Evolutionary conservation across 2,888 invertebrate species (phyloP), one percentile per base, ranked within the genome.

Genomic region (Zhuqinia jingwanae): DNA sequence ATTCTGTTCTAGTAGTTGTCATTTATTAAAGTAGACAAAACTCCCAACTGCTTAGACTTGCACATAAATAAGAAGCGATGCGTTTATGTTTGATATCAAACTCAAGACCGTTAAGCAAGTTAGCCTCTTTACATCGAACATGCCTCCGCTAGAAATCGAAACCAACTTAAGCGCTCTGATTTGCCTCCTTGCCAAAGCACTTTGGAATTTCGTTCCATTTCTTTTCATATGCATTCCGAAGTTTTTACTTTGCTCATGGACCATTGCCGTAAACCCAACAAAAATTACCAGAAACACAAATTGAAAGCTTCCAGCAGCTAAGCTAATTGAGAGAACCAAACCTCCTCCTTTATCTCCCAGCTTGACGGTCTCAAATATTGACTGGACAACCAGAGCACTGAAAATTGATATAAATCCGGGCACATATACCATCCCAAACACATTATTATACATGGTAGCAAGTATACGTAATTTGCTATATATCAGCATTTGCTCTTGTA

Each of bases 241-340:
- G 17, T 17, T 6, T 1, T 11, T 0, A 17, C 63, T 63, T 8
- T 30, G 15, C 1, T 63, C 36, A 15, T 63, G 63, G 1, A 63
- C 36, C 63, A 63, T 63, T 36, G 63, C 63, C 36, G 17, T 63
- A 17, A 63, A 63, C 3, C 63, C 36, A 3, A 63, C 36, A 63
- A 63, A 63, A 1, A 63, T 15, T 6, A 17, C 15, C 6, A 63
- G n/a, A 15, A 36, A 30, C n/a, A n/a, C 36, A 15, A 27, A n/a
- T 3, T 22, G 5, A 0, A 17, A 11, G 1, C 27, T 1, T 3
- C 63, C 20, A 1, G n/a, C 17, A 36, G 63, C 8, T 6, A 36
- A 36, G 13, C 63, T 17, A 63, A 63, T 30, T 8, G 17, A 3
- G 30, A 15, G 2, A 8, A 63, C 63, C 1, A 63, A 15, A 2